Evolutionary conservation across 2,888 invertebrate genomes (phyloP), one percentile per base, ranked within the genome.

Genomic region (Morpho deidamia): DNA sequence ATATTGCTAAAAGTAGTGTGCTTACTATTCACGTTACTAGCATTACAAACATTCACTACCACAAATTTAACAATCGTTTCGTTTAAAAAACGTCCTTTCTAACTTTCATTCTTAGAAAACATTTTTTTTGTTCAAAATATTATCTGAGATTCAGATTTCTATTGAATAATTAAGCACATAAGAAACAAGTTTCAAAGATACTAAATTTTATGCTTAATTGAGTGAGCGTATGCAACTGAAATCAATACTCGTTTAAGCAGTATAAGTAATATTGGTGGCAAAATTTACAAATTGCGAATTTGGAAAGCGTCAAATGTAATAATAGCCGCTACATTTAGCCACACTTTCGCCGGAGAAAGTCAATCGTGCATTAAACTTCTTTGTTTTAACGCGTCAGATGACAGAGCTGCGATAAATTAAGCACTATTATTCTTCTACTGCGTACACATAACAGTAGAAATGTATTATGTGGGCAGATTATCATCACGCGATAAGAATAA

Each of bases 341-440:
- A 81, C 81, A 87, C 87, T 89, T 89, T 89, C 87, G 70, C 85
- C 67, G 70, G 87, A 76, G 88, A 89, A 87, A 88, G 87, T 80
- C 72, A 78, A 79, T 86, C 80, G 80, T 76, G 79, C 82, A 78
- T 80, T 77, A 79, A 83, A 80, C 76, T 74, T 81, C 77, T 80
- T 81, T 82, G 80, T 82, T 74, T 66, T 62, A 62, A 55, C 56
- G 58, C 49, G 52, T 53, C 46, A 54, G 51, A 53, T 56, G 40
- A 39, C 39, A 44, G 45, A 58, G 37, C 51, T 33, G 43, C 48
- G 37, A 54, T 56, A 54, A 56, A 52, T 59, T 40, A 41, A n/a
- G 12, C 41, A 42, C 37, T 44, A 34, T 52, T 45, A 35, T 50
- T 46, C 44, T 51, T 11, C 44, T 43, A 51, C 41, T 37, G 51